Evolutionary conservation across 2,113 vertebrate genomes (phyloP), one percentile per base, ranked within the genome.

Genomic region (Pseudopipra pipra): DNA sequence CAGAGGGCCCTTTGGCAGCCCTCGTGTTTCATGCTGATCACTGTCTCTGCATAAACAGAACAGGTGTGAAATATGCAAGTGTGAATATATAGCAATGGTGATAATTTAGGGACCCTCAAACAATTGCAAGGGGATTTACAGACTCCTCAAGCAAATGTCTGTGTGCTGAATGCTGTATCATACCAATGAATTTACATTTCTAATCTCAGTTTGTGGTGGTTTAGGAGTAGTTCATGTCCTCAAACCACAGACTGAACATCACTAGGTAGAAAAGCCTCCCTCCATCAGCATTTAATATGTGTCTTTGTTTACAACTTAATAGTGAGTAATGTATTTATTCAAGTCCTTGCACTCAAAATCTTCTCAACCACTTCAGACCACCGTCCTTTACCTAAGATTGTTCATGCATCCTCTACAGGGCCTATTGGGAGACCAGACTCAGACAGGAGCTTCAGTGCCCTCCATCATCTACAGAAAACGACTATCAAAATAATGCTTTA

Each of bases 1-100:
- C 63, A 54, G 51, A 27, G 13, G 2, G 1, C 43, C 19, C 24
- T 39, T 31, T 21, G 46, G 19, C 28, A 54, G 11, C 12, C 35
- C 8, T 44, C 15, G 4, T 0, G 4, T 16, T 49, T 44, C 17
- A 65, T 0, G 1, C 1, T 55, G 20, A 14, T 56, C 0, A 0
- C 39, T 30, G 21, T 33, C 19, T 52, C 46, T 62, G 8, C 31
- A 51, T 27, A 51, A 51, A 27, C 25, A 35, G 27, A 41, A 46
- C 21, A 20, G 1, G 0, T 21, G 16, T 43, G 31, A 88, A 85
- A 61, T 41, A 55, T 11, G 7, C 5, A n/a, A 10, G 5, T 43
- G n/a, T n/a, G 6, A 72, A 37, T 27, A n/a, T 15, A 27, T 5
- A 44, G 33, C 24, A 22, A 14, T 5, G 17, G 4, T n/a, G 20